A percentile compares a stretch with the other conserved stretches of the same genome.
These are phyloP conservation scores for Trinectes maculatus DNA, from an alignment of 2,113 vertebrate genomes.

Conservation along the genomic window DNA sequence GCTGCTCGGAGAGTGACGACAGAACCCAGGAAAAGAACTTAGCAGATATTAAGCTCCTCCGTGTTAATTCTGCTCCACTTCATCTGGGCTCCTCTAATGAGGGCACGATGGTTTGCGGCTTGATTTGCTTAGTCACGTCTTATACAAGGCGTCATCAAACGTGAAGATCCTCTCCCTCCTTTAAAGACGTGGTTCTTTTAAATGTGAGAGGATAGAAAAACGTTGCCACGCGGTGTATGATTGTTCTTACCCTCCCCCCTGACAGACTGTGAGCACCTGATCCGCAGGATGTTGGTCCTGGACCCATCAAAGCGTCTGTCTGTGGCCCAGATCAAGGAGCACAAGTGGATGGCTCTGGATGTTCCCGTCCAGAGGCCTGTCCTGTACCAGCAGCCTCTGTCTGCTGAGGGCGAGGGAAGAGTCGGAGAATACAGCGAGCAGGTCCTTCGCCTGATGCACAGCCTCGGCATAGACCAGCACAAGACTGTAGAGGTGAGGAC, in stretches of 20 bases:
- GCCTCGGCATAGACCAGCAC: conserved; percentile 97
- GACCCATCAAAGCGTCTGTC: conserved; percentile 94
- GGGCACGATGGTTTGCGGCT: not conserved
- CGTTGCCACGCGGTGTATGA: not conserved
- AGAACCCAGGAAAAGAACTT: conserved; percentile 27
- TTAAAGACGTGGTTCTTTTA: not conserved
- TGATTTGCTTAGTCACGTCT: conserved; percentile 20
- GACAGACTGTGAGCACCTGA: conserved; percentile 96
- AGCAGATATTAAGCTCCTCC: conserved; percentile 27
- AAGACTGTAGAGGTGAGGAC: conserved; percentile 95
- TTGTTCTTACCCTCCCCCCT: conserved; percentile 11
- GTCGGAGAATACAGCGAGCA: conserved; percentile 95
- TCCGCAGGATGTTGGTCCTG: conserved; percentile 95
- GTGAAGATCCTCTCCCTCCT: conserved; percentile 3
- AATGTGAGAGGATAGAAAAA: conserved; percentile 5
- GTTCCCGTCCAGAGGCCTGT: conserved; percentile 90
- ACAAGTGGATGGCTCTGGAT: conserved; percentile 96
- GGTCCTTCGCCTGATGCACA: conserved; percentile 96
- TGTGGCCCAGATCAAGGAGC: conserved; percentile 96
- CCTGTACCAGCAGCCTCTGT: conserved; percentile 85
- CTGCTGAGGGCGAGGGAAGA: conserved; percentile 82
- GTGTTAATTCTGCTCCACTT: conserved; percentile 32
- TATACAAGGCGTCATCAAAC: conserved; percentile 13
- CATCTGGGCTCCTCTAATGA: conserved; percentile 13
- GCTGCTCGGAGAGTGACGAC: conserved; percentile 16